Conservation (phyloP, 2,888 invertebrate genomes). For the Drosophila merina region DNA sequence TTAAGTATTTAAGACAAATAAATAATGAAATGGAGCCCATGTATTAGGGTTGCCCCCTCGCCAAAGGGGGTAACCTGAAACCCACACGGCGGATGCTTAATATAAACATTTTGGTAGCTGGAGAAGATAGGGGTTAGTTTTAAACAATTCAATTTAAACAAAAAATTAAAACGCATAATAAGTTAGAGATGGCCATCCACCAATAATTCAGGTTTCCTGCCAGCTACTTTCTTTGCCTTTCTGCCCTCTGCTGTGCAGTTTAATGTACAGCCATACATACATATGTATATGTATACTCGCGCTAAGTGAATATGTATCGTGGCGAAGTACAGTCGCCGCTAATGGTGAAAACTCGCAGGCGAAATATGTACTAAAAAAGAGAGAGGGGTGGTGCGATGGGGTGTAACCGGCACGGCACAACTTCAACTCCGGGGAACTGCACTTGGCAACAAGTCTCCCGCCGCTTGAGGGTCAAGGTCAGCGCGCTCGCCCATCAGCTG, state of each 20-base stretch:
- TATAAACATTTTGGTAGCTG: neutral
- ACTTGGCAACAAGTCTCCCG: conserved; percentile 69
- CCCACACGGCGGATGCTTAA: neutral
- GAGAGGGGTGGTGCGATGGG: conserved; percentile 21
- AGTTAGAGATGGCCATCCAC: too few species aligned
- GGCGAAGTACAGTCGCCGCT: conserved; percentile 72
- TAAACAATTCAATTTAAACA: neutral
- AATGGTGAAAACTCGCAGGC: conserved; percentile 74
- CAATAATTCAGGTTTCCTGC: neutral
- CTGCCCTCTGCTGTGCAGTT: conserved; percentile 63
- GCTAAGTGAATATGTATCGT: conserved; percentile 37
- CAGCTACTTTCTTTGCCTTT: conserved; percentile 55
- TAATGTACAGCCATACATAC: conserved; percentile 39
- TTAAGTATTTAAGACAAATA: neutral
- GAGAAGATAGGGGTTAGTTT: neutral
- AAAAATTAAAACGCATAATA: too few species aligned
- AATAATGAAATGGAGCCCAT: too few species aligned
- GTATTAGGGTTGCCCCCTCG: too few species aligned
- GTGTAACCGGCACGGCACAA: conserved; percentile 27
- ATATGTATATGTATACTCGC: conserved; percentile 42
- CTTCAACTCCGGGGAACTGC: conserved; percentile 61
- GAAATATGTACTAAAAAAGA: conserved; percentile 26
- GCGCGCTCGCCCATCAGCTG: conserved; percentile 68
- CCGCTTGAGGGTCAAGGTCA: conserved; percentile 76
- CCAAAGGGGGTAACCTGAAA: neutral